Percentiles rank a stretch among this genome's conserved stretches.
phyloP scores from a whole-genome alignment of 2,113 vertebrate species.

The Mobula birostris region DNA sequence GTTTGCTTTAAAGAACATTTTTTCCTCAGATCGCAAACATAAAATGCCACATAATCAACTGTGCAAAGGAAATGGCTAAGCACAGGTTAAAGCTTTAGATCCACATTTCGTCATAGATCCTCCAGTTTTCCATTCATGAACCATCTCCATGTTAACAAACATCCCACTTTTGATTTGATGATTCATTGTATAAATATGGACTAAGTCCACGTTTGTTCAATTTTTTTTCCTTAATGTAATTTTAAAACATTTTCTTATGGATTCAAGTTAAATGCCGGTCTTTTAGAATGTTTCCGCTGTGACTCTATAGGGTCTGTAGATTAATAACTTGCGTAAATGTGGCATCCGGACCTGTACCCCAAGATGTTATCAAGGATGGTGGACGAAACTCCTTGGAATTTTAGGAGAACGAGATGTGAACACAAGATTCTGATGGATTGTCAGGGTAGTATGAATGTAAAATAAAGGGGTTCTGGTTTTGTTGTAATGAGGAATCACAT shows the following conservation, averaged over 20 bases:
- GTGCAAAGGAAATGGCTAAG: background rate
- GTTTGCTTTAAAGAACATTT: background rate
- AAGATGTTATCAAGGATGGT: too few species aligned
- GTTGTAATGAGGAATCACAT: too few species aligned
- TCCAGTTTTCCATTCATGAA: background rate
- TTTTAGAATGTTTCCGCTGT: background rate
- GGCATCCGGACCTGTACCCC: too few species aligned
- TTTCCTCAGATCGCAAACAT: background rate
- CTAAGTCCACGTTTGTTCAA: background rate
- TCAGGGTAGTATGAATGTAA: too few species aligned
- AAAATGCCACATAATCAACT: background rate
- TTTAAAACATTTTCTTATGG: background rate
- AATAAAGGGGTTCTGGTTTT: too few species aligned
- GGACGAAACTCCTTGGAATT: too few species aligned
- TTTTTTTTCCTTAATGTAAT: slow-evolving; percentile 14
- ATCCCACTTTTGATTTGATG: background rate
- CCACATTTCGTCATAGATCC: background rate
- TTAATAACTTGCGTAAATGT: background rate
- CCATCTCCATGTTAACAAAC: background rate
- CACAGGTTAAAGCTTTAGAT: background rate
- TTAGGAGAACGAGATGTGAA: too few species aligned
- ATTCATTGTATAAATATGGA: background rate
- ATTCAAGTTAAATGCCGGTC: background rate
- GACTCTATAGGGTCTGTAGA: background rate
- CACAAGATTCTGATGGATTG: too few species aligned